A percentile compares a stretch with the other conserved stretches of the same genome.
These are phyloP conservation scores for Trematocara nigrifrons DNA, from an alignment of 2,113 vertebrate species.

Conservation along the genomic window DNA sequence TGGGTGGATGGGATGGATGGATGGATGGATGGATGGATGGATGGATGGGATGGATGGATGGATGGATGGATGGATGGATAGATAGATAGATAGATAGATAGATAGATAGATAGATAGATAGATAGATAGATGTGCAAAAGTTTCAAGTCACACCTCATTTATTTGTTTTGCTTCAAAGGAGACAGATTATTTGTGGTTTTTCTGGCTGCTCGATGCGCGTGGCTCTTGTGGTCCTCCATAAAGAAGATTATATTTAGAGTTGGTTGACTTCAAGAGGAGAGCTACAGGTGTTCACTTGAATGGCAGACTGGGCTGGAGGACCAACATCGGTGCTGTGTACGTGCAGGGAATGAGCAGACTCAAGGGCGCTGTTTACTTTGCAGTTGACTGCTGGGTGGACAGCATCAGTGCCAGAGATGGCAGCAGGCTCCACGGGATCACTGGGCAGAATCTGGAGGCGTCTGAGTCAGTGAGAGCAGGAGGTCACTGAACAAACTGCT, in stretches of 20 bases:
- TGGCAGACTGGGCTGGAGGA: rapidly evolving
- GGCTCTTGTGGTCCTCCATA: too few relatives aligned
- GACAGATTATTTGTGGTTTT: neutral
- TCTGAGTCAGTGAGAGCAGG: neutral
- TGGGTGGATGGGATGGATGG: too few relatives aligned
- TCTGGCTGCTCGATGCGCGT: neutral
- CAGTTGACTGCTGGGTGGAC: neutral
- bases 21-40: too few relatives aligned
- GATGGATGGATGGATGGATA: too few relatives aligned
- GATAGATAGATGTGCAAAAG: neutral
- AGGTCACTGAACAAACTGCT: neutral
- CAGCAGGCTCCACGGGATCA: neutral
- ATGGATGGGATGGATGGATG: rapidly evolving
- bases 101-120: rapidly evolving
- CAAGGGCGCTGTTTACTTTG: neutral
- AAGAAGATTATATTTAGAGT: neutral
- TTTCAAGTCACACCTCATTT: neutral
- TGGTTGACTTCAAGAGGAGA: rapidly evolving
- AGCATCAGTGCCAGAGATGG: neutral
- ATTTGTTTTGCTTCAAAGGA: neutral
- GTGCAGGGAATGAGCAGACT: neutral
- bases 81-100: too few relatives aligned
- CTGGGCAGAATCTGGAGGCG: neutral
- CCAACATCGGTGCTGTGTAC: neutral
- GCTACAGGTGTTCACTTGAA: neutral